Percentiles rank a stretch among this genome's conserved stretches.
Conservation (phyloP, 2,888 invertebrate species). For the Ferdinandea cuprea region DNA sequence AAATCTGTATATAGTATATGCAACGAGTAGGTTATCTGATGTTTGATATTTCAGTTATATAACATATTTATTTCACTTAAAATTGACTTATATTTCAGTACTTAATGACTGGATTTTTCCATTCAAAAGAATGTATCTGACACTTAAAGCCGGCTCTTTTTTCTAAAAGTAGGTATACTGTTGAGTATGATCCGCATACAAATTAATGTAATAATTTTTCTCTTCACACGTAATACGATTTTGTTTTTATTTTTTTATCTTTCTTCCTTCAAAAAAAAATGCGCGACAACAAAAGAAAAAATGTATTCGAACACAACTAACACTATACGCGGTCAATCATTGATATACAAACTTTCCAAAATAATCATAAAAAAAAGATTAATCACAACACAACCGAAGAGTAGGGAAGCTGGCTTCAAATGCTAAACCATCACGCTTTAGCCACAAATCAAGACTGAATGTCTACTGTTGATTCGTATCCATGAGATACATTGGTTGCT, state of each 20-base stretch:
- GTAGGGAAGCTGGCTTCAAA: background rate
- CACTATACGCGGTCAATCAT: slow-evolving; percentile 28
- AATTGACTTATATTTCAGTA: slow-evolving; percentile 28
- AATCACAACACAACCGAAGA: slow-evolving; percentile 20
- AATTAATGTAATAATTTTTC: slow-evolving; percentile 30
- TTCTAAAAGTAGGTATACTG: slow-evolving; percentile 16
- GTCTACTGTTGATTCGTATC: slow-evolving; percentile 23
- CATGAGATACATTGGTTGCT: slow-evolving; percentile 46
- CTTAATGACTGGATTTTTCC: slow-evolving; percentile 22
- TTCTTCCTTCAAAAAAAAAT: slow-evolving; percentile 14
- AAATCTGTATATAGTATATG: slow-evolving; percentile 8
- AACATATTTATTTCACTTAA: slow-evolving; percentile 31
- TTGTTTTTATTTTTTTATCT: background rate
- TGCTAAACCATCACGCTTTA: slow-evolving; percentile 26
- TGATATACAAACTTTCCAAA: slow-evolving; percentile 66
- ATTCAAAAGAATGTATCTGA: slow-evolving; percentile 32
- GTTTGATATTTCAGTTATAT: slow-evolving; percentile 52
- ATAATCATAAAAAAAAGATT: slow-evolving; percentile 7
- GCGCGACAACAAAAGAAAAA: slow-evolving; percentile 40
- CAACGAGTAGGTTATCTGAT: slow-evolving; percentile 24
- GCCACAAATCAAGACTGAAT: slow-evolving; percentile 53
- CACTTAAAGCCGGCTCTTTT: slow-evolving; percentile 56
- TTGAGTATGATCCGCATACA: slow-evolving; percentile 15
- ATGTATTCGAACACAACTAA: slow-evolving; percentile 12
- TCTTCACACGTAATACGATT: slow-evolving; percentile 50